A percentile compares a stretch with the other conserved stretches of the same genome.
These are phyloP conservation scores for Euglossa dilemma DNA, from an alignment of 1,140 invertebrate species.

Conservation along the genomic window DNA sequence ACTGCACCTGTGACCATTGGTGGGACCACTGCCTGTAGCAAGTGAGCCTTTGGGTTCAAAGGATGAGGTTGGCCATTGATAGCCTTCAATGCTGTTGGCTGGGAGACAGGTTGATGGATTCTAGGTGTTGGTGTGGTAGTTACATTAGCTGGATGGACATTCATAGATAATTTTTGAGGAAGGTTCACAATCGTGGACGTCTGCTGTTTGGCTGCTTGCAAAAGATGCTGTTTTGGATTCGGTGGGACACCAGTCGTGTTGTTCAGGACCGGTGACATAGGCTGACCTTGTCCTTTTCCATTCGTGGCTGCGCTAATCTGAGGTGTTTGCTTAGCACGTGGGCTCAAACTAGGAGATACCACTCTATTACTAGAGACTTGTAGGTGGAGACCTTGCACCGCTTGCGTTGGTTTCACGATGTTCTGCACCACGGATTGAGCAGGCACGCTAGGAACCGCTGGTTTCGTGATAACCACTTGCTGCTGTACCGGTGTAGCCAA, in stretches of 20 bases:
- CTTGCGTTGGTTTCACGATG: conserved; percentile 74
- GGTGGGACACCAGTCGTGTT: conserved; percentile 70
- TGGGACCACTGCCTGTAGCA: conserved; percentile 79
- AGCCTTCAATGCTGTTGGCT: conserved; percentile 72
- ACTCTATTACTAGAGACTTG: conserved; percentile 75
- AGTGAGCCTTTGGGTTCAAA: conserved; percentile 81
- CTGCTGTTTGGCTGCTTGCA: conserved; percentile 76
- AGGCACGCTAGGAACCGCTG: conserved; percentile 58
- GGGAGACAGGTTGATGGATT: conserved; percentile 75
- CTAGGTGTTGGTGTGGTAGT: conserved; percentile 70
- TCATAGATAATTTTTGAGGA: conserved; percentile 73
- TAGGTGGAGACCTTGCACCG: conserved; percentile 74
- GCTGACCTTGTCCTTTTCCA: conserved; percentile 70
- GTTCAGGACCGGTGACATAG: conserved; percentile 79
- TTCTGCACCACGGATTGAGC: conserved; percentile 75
- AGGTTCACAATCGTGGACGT: conserved; percentile 75
- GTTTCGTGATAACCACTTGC: conserved; percentile 72
- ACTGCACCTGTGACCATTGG: conserved; percentile 83
- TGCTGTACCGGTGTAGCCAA: conserved; percentile 60
- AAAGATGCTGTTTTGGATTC: conserved; percentile 78
- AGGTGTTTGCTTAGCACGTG: conserved; percentile 66
- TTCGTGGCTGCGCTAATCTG: conserved; percentile 56
- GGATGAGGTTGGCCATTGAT: conserved; percentile 79
- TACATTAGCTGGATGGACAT: conserved; percentile 70
- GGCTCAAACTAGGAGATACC: conserved; percentile 76